Evolutionary conservation across 2,113 vertebrate genomes (phyloP).

Genomic region (Cathartes aura): DNA sequence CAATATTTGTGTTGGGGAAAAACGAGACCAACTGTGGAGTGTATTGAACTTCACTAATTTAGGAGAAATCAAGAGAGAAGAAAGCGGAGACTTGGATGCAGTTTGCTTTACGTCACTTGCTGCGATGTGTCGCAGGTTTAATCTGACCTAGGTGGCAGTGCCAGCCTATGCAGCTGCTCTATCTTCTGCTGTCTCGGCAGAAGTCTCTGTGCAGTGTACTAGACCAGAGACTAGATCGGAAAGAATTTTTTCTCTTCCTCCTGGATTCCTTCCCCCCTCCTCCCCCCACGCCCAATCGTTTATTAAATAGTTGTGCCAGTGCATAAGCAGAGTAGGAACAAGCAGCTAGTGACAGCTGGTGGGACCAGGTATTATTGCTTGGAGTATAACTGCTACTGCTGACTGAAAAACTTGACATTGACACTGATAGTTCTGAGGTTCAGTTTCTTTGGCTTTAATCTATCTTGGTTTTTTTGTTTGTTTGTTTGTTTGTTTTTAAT

Average conservation of each 20-base stretch:
- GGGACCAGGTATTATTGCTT: neutral
- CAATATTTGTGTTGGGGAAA: neutral
- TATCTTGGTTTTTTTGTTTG: neutral
- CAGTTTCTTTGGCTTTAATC: neutral
- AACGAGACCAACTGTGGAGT: neutral
- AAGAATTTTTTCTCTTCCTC: neutral
- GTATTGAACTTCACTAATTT: neutral
- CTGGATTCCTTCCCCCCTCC: neutral
- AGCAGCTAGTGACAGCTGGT: neutral
- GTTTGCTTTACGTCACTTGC: neutral
- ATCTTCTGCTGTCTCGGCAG: neutral
- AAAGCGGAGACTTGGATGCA: neutral
- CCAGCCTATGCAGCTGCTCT: neutral
- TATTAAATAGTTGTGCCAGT: neutral
- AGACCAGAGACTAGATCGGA: neutral
- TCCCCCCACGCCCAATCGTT: rapidly evolving
- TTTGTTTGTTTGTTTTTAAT: neutral
- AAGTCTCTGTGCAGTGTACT: neutral
- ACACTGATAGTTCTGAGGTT: neutral
- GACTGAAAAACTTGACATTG: neutral
- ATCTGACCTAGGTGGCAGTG: slow-evolving; percentile 20
- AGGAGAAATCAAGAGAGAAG: neutral
- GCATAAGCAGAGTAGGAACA: neutral
- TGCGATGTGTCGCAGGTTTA: neutral
- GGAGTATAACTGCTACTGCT: neutral